Evolutionary conservation across 2,113 vertebrate genomes (phyloP), one percentile per base, ranked within the genome.

Genomic region (Myrmophylax atrothorax): DNA sequence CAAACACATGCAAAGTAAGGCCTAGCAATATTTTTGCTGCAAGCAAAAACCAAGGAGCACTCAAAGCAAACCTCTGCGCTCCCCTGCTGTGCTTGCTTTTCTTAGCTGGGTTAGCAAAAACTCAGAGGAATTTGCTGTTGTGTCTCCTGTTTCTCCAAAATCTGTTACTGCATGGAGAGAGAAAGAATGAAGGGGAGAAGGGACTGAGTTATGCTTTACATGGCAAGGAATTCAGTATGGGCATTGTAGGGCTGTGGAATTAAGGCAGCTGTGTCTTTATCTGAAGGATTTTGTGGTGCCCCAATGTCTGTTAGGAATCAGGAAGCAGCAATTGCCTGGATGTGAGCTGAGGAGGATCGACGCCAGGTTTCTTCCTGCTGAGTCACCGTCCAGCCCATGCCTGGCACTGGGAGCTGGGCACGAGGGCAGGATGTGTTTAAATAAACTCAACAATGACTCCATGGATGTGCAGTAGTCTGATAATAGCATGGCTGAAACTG

Each of bases 331-430:
- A 53, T 83, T n/a, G 14, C 31, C 55, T 42, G 80, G 50, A 23
- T 76, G 35, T 29, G 69, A 60, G 28, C 58, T 22, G 42, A 55
- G 66, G 49, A 87, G 35, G 47, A 49, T 4, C 7, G 5, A 31
- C 29, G 42, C 16, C 25, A 63, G 38, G n/a, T 86, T 94, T 95
- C 63, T 75, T 86, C 75, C 63, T 83, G 82, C 88, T 93, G 85
- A 84, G 72, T 90, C 75, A 90, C 76, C 90, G 90, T 52, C 59
- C 67, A 37, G 79, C 69, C 66, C 72, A 40, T 1, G 26, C 40
- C 73, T 69, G 82, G 90, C 79, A 28, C 46, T 8, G 56, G 42
- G 46, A 82, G 56, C 60, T 23, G 4, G 87, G 42, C 1, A 3
- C 24, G 18, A 4, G 11, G 82, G 49, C 52, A 79, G 69, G 49